Evolutionary conservation across 2,888 invertebrate genomes (phyloP), one percentile per base, ranked within the genome.

Genomic region (Tenthredo scrophulariae): DNA sequence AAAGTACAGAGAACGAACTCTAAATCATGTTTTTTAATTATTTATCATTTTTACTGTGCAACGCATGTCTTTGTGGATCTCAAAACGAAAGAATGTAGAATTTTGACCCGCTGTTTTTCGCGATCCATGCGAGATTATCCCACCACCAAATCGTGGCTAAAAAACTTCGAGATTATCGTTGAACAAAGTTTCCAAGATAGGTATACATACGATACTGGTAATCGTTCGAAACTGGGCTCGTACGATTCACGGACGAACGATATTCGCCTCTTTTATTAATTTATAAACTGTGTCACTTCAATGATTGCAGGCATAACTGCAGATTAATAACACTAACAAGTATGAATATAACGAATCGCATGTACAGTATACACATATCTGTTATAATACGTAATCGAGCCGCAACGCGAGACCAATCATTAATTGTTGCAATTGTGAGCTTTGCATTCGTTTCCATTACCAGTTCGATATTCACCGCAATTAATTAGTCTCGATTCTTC

Each of bases 251-350:
- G 80, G 40, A 80, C 13, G 40, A 80, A 37, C 22, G 50, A 62
- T 37, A 62, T 26, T 18, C 33, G 22, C n/a, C 26, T 22, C 22
- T 40, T 40, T 80, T 62, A 58, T 40, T 58, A 80, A 80, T 37
- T 80, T 22, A 40, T 58, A 62, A 62, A 58, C 58, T 58, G 58
- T 79, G 79, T 58, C 79, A 79, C 29, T 54, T 79, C 77, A 33
- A 79, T 58, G 46, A 75, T 29, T 9, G 18, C 50, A 50, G 29
- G 75, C 18, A 26, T 54, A 29, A 26, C 29, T 46, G 77, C 33
- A 77, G 29, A 50, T 54, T 29, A 50, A 4, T 80, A 58, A 22
- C 62, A 80, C n/a, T 15, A 62, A 26, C 80, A 37, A 15, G 40
- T 22, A 62, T 37, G 26, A 80, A 58, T 80, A 62, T 40, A 77